A percentile compares a stretch with the other conserved stretches of the same genome.
Conservation (phyloP, 2,888 invertebrate genomes). For the Entomobrya proxima region DNA sequence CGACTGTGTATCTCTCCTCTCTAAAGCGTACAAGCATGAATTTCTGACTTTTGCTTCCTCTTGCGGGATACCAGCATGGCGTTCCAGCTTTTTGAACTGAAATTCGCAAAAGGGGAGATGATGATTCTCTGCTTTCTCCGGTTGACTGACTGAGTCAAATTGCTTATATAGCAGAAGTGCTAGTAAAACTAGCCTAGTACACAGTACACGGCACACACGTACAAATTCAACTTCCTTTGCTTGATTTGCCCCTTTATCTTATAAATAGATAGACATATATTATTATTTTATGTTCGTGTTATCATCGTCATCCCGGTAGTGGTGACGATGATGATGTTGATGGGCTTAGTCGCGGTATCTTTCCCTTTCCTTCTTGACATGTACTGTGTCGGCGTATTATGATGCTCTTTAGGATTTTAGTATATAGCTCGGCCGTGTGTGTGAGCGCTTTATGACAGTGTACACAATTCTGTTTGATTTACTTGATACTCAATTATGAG, state of each 20-base stretch:
- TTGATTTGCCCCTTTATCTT: slow-evolving; percentile 28
- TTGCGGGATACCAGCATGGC: not conserved
- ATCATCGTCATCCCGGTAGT: not conserved
- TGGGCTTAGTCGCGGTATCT: not conserved
- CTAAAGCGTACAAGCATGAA: not conserved
- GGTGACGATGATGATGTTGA: not conserved
- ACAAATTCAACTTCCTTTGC: slow-evolving; percentile 24
- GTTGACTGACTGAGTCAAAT: slow-evolving; percentile 26
- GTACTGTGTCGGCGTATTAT: too few species aligned
- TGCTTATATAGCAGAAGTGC: not conserved
- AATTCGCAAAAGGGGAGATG: not conserved
- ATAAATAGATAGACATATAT: not conserved
- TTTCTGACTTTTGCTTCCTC: too few species aligned
- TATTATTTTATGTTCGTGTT: not conserved
- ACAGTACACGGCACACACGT: not conserved
- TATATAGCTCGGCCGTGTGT: not conserved
- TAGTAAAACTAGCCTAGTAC: not conserved
- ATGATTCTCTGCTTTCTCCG: slow-evolving; percentile 28
- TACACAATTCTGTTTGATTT: not conserved
- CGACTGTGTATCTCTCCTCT: too few species aligned
- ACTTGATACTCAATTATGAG: not conserved
- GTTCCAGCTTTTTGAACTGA: not conserved
- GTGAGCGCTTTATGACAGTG: not conserved
- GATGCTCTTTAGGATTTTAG: not conserved
- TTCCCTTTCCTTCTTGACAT: slow-evolving; percentile 8